phyloP scores from a whole-genome alignment of 2,797 vertebrate species.

The Sebastes flavidus region DNA sequence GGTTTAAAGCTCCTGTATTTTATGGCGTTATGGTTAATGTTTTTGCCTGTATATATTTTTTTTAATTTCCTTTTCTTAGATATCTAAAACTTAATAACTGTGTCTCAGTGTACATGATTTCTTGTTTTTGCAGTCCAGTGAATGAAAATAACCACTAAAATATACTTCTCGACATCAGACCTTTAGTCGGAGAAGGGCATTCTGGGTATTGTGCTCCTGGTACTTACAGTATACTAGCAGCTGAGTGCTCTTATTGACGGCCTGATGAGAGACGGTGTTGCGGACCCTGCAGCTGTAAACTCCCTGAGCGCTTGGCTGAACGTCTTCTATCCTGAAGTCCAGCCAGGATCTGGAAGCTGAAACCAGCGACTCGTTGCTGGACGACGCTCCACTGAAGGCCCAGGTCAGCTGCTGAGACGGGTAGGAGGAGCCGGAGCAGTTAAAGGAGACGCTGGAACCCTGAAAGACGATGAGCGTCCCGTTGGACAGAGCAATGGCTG shows the following conservation, averaged over 20 bases:
- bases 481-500: conserved; percentile 65
- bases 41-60: no score
- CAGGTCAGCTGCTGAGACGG: conserved; percentile 75
- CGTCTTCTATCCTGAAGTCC: conserved; percentile 59
- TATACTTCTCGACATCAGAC: neutral
- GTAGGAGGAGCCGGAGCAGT: conserved; percentile 71
- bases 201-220: neutral
- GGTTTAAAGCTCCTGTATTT: no score
- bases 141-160: neutral
- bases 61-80: no score
- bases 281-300: conserved; percentile 82
- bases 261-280: conserved; percentile 71
- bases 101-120: no score
- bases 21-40: no score
- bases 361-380: conserved; percentile 30
- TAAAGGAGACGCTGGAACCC: conserved; percentile 71
- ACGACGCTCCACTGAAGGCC: conserved; percentile 60
- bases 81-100: no score
- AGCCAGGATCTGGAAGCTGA: conserved; percentile 29
- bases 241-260: conserved; percentile 57
- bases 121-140: neutral
- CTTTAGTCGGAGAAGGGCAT: neutral
- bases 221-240: conserved; percentile 91
- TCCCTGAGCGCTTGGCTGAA: conserved; percentile 80
- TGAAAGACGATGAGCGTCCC: conserved; percentile 68